Evolutionary conservation across 2,113 vertebrate genomes (phyloP).

Genomic region (Chaetodon trifascialis): DNA sequence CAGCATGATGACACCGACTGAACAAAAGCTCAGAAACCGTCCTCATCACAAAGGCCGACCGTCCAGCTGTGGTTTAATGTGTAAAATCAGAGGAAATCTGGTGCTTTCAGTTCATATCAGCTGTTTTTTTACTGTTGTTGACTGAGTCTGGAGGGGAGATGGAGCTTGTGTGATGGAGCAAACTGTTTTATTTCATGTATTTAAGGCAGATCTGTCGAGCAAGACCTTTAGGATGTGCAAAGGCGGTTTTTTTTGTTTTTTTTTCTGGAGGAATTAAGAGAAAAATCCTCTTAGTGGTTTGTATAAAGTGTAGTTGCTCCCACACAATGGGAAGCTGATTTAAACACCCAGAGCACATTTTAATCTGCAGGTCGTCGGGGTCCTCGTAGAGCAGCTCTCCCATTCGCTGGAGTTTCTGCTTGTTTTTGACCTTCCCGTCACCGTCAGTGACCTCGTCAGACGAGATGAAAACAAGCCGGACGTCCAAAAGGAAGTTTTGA

Average conservation of each 20-base stretch:
- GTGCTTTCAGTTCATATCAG: neutral
- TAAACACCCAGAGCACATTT: neutral
- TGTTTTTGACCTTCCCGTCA: conserved; percentile 15
- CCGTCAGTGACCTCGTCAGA: neutral
- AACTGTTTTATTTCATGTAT: neutral
- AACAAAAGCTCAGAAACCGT: neutral
- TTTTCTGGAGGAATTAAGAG: neutral
- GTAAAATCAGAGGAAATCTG: neutral
- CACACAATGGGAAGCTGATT: neutral
- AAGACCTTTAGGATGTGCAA: neutral
- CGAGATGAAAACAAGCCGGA: neutral
- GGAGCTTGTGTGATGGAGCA: neutral
- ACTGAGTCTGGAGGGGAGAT: neutral
- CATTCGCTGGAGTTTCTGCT: neutral
- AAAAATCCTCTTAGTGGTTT: neutral
- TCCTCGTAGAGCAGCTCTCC: neutral
- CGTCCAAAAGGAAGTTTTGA: conserved; percentile 15
- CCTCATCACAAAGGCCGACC: neutral
- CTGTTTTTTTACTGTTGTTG: neutral
- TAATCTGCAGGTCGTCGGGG: neutral
- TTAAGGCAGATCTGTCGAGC: neutral
- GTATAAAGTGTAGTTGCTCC: neutral
- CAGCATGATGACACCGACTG: neutral
- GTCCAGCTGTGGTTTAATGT: neutral
- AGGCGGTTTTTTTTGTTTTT: neutral